A percentile compares a stretch with the other conserved stretches of the same genome.
Conservation (phyloP, 1,140 invertebrate species). For the Spodoptera litura region DNA sequence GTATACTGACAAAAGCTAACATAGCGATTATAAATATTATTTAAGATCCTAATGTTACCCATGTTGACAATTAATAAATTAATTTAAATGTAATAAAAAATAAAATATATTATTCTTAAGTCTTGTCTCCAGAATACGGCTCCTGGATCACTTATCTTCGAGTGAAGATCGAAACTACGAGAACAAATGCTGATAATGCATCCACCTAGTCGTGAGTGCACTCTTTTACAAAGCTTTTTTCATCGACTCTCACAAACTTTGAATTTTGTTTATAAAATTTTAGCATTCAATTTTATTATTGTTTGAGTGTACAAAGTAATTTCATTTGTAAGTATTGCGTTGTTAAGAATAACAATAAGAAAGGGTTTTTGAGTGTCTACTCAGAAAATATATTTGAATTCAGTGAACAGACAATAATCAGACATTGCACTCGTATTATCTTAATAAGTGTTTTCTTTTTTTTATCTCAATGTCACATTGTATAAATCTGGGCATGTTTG, state of each 20-base stretch:
- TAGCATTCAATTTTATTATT: slow-evolving; percentile 19
- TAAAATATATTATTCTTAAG: neutral
- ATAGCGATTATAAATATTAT: too few species aligned
- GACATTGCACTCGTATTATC: slow-evolving; percentile 8
- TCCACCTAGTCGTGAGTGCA: slow-evolving; percentile 52
- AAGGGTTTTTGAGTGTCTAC: slow-evolving; percentile 5
- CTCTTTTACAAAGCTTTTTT: slow-evolving; percentile 49
- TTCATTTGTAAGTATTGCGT: slow-evolving; percentile 14
- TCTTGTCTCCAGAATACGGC: slow-evolving; percentile 36
- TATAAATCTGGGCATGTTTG: neutral
- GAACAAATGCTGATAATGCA: slow-evolving; percentile 58
- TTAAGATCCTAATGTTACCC: too few species aligned
- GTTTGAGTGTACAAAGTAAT: slow-evolving; percentile 21
- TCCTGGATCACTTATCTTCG: slow-evolving; percentile 49
- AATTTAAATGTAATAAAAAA: too few species aligned
- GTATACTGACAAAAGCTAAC: too few species aligned
- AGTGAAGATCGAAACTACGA: slow-evolving; percentile 52
- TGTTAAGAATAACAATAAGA: slow-evolving; percentile 16
- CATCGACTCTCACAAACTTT: slow-evolving; percentile 33
- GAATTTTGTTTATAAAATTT: slow-evolving; percentile 45
- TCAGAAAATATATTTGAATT: slow-evolving; percentile 17
- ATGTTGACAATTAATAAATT: too few species aligned
- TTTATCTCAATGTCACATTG: slow-evolving; percentile 1
- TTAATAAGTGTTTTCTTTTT: neutral
- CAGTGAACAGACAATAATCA: slow-evolving; percentile 7